Base-by-base conservation (phyloP, 53 echinoderm and acorn worm species). In the Echinarachnius parma region DNA sequence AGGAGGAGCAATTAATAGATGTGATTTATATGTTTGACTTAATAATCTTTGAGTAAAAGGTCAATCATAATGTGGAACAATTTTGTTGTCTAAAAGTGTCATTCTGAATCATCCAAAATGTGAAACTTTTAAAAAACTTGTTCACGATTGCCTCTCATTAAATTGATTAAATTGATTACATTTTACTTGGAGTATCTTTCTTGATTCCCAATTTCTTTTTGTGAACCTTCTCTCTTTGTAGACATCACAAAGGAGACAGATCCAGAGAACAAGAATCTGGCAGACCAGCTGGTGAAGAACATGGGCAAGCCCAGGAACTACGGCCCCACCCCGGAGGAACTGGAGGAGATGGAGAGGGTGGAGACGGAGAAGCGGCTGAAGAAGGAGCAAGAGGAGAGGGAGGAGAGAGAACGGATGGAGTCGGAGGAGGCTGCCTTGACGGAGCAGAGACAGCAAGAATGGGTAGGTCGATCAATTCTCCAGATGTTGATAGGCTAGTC, bases 261-360 rank as follows among this genome's bases (percentile, higher is more conserved):
- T 54, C 5, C 33, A 11, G 53, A 76, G 34, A 96, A 96, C 62
- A 77, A 76, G 64, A 86, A 61, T 63, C 82, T 91, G 42, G 77
- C 86, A 52, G 98, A 98, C 34, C 80, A 98, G 64, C 71, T 92
- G 59, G 54, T 83, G 31, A 98, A 98, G 74, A 82, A 62, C 77
- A 98, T 98, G 98, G 98, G 91, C n/a, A 86, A 92, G 65, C 98
- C 98, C 19, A 69, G 98, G 21, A 98, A 98, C 77, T 98, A 98
- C 47, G 98, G 98, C 25, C 98, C 86, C 21, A 98, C 98, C 59
- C 48, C 66, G 47, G 98, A 98, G 36, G 98, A 98, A 36, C 45
- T 98, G 19, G 98, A 85, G 31, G 92, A 92, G 62, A 91, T 80
- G 69, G 98, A 98, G 23, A 81, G 82, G 34, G 36, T 64, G 19